Evolutionary conservation across 2,113 vertebrate genomes (phyloP).

Genomic region (Zosterops pallidus): DNA sequence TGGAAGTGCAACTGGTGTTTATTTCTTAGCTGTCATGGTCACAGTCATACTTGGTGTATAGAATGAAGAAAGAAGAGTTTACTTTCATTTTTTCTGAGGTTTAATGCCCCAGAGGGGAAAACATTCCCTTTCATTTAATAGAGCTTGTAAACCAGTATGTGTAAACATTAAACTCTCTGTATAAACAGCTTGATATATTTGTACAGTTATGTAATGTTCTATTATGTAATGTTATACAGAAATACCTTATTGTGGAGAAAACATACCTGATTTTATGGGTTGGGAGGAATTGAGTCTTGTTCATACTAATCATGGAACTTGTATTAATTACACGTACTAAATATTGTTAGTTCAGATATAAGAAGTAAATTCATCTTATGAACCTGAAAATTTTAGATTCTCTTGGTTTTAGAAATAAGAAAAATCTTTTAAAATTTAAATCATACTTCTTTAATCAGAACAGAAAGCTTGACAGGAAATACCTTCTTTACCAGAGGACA

Average conservation of each 20-base stretch:
- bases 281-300: background rate
- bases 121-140: background rate
- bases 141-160: background rate
- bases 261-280: background rate
- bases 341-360: background rate
- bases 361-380: background rate
- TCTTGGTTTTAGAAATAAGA: background rate
- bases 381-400: background rate
- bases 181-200: background rate
- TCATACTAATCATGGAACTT: background rate
- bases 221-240: background rate
- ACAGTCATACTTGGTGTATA: background rate
- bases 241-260: background rate
- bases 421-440: background rate
- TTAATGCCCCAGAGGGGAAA: background rate
- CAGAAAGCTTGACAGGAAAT: background rate
- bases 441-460: background rate
- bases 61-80: background rate
- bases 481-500: background rate
- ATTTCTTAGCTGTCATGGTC: background rate
- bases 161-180: background rate
- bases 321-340: background rate
- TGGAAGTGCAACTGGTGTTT: background rate
- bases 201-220: background rate
- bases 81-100: background rate